Base-by-base conservation (phyloP, 2,888 invertebrate genomes). In the Nomada ferruginata region DNA sequence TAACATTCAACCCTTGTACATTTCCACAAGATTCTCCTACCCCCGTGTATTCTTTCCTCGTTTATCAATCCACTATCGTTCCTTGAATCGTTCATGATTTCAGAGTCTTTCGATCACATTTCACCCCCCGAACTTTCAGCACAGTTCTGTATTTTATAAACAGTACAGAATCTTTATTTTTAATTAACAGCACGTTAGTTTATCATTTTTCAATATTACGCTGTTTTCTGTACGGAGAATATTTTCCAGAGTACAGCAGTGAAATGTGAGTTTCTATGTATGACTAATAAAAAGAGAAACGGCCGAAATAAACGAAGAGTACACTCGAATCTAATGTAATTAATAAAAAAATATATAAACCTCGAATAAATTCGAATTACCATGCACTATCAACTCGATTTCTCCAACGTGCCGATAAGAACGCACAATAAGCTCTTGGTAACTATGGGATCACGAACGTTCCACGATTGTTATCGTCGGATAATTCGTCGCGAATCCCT, bases 401-500 rank as follows among this genome's bases (percentile, higher is more conserved):
- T 53, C 68, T 26, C 52, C 23, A 18, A 15, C 23, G 42, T 53
- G 4, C 7, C 10, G 29, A 0, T 26, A 20, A 23, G 50, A 57
- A 60, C 26, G 50, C 52, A 44, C 44, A 65, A 65, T 57, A 20
- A 50, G 63, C 53, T n/a, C 53, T n/a, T 7, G n/a, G n/a, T 10
- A 7, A n/a, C 9, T n/a, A n/a, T 2, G n/a, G 53, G n/a, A 53
- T 53, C 53, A 9, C 10, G 42, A 42, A 44, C 29, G 18, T 29
- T 18, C 26, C 63, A 63, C 65, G 82, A 85, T 85, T 59, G 63
- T 77, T 75, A 82, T 84, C 79, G 4, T 20, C 55, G 73, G 72
- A 76, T 78, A 85, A 80, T 83, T 83, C 65, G 78, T 60, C 63
- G 74, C 74, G 47, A 75, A 79, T 79, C 74, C 72, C 50, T 47